phyloP scores from a whole-genome alignment of 1,140 invertebrate genomes.

The Saccostrea glomerata region DNA sequence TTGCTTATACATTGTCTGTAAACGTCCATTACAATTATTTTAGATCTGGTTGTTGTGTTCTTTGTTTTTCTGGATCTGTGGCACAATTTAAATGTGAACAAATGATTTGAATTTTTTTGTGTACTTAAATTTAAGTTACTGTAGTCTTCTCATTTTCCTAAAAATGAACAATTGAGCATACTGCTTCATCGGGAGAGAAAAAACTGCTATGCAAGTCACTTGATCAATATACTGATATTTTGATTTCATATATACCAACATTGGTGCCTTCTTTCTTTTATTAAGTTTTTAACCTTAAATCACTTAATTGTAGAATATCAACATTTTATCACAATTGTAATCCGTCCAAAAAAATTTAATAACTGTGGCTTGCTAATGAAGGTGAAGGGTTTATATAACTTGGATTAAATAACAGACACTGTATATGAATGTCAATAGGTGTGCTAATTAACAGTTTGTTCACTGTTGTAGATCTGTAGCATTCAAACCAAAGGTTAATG shows the following conservation, averaged over 20 bases:
- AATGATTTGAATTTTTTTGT: not conserved
- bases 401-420: not conserved
- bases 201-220: conserved; percentile 6
- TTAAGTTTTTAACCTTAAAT: not conserved
- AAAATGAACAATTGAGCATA: not conserved
- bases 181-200: not conserved
- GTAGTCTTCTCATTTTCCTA: not conserved
- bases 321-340: not conserved
- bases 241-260: not conserved
- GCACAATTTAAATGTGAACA: not conserved
- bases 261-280: not conserved
- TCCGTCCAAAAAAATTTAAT: not conserved
- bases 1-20: not conserved
- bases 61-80: not conserved
- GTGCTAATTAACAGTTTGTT: not conserved
- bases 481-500: not conserved
- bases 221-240: not conserved
- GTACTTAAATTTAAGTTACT: not conserved
- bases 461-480: not conserved
- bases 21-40: not conserved
- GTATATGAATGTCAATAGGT: not conserved
- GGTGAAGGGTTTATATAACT: conserved; percentile 6
- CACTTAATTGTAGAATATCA: not conserved
- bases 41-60: conserved; percentile 22
- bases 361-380: not conserved